Conservation (phyloP, 2,797 vertebrate genomes). For the Poeciliopsis presidionis region DNA sequence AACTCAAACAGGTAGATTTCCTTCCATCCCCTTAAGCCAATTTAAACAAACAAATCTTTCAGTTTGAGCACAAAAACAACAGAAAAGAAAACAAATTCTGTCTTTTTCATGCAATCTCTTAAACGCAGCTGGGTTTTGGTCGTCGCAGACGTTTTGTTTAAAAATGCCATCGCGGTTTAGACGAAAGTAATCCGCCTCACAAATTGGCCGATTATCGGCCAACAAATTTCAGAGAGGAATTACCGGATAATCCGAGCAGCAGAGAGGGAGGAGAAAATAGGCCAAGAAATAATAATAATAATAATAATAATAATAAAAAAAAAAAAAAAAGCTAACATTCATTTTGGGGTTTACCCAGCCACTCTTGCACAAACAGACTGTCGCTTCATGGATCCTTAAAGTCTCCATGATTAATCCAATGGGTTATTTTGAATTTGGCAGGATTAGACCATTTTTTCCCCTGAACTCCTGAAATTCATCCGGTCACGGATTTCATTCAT, state of each 20-base stretch:
- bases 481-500: conserved; percentile 46
- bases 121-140: conserved; percentile 16
- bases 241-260: conserved; percentile 51
- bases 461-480: conserved; percentile 20
- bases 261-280: conserved; percentile 1
- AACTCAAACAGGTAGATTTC: not conserved
- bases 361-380: conserved; percentile 17
- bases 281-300: conserved; percentile 31
- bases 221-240: conserved; percentile 48
- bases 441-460: conserved; percentile 32
- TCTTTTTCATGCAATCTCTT: conserved; percentile 4
- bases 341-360: conserved; percentile 14
- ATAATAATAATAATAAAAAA: too few species aligned
- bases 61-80: not conserved
- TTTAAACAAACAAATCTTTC: not conserved
- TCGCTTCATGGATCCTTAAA: conserved; percentile 38
- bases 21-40: not conserved
- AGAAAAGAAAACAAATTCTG: not conserved
- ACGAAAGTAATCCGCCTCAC: conserved; percentile 52
- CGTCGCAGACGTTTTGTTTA: conserved; percentile 12
- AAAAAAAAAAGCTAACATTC: conserved; percentile 5
- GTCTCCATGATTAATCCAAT: conserved; percentile 46
- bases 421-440: conserved; percentile 46
- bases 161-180: conserved; percentile 33
- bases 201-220: conserved; percentile 27